Evolutionary conservation across 2,113 vertebrate species (phyloP).

Genomic region (Melanostigma gelatinosum): DNA sequence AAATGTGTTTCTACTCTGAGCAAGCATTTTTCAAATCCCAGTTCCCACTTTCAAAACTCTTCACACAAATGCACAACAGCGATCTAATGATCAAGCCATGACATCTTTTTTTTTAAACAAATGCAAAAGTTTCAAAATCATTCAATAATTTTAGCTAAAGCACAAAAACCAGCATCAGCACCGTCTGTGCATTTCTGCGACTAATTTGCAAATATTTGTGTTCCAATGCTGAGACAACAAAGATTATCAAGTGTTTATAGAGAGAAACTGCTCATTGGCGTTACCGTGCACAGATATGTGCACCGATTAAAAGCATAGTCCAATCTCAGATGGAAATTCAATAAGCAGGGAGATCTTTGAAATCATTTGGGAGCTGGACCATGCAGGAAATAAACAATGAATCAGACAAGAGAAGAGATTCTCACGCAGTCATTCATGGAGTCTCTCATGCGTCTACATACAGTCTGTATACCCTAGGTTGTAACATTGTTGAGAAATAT

Average conservation of each 20-base stretch:
- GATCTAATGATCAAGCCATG: background rate
- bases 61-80: background rate
- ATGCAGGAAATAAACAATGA: background rate
- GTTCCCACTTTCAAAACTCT: background rate
- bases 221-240: background rate
- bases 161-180: background rate
- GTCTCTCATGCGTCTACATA: background rate
- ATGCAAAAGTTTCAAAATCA: slow-evolving; percentile 13
- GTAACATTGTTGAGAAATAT: background rate
- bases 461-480: background rate
- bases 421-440: background rate
- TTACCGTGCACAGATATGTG: background rate
- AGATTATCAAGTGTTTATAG: background rate
- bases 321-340: background rate
- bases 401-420: background rate
- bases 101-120: background rate
- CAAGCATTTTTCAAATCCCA: too few species aligned
- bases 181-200: background rate
- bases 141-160: background rate
- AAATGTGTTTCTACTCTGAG: background rate
- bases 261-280: background rate
- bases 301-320: background rate
- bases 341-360: background rate
- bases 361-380: background rate
- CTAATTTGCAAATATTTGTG: background rate